Evolutionary conservation across 2,888 invertebrate genomes (phyloP).

Genomic region (Drosophila setosimentum): DNA sequence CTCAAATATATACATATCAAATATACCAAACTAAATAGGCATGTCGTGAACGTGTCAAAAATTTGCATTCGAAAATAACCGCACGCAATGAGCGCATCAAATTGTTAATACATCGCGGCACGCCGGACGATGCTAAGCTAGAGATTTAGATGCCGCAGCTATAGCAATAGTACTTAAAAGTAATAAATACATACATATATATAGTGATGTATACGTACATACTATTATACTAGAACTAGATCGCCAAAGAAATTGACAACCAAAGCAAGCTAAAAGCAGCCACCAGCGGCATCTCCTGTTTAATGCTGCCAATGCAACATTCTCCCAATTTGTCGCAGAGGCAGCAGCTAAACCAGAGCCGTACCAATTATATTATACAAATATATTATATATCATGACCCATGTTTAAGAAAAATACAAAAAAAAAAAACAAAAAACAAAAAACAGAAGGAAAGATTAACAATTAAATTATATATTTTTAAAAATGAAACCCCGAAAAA

Average conservation of each 20-base stretch:
- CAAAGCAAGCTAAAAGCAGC: conserved; percentile 68
- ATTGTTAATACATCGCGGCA: conserved; percentile 93
- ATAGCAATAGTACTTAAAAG: conserved; percentile 47
- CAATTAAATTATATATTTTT: conserved; percentile 73
- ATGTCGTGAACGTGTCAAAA: conserved; percentile 93
- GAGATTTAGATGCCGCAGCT: conserved; percentile 85
- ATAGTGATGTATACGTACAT: conserved; percentile 26
- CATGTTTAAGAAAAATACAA: conserved; percentile 51
- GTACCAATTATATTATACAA: conserved; percentile 27
- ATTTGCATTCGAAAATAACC: conserved; percentile 94
- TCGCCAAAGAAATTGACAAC: conserved; percentile 40
- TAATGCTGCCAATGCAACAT: conserved; percentile 32
- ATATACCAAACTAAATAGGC: conserved; percentile 86
- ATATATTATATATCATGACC: conserved; percentile 48
- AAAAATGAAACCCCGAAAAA: conserved; percentile 41
- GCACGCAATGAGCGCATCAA: conserved; percentile 95
- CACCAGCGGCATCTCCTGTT: conserved; percentile 58
- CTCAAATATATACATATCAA: conserved; percentile 42
- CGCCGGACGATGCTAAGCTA: conserved; percentile 91
- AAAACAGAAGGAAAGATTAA: conserved; percentile 47
- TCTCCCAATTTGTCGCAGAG: conserved; percentile 42
- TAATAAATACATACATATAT: conserved; percentile 21
- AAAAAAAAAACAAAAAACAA: conserved; percentile 34
- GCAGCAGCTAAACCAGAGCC: conserved; percentile 28
- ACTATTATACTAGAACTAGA: conserved; percentile 65